phyloP scores from a whole-genome alignment of 2,797 vertebrate genomes.

The Spondyliosoma cantharus region DNA sequence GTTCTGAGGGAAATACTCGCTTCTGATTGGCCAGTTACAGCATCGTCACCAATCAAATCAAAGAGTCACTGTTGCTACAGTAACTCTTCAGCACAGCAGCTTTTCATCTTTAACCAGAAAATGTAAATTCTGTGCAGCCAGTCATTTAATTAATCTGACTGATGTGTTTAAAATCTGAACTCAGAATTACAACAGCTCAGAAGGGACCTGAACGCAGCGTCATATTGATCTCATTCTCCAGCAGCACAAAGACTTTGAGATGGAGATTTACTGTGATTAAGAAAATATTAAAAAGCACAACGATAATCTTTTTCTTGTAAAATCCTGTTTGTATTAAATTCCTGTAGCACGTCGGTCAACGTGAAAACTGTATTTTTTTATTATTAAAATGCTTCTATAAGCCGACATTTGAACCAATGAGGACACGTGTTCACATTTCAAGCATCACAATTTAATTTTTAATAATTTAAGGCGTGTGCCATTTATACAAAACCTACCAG shows the following conservation, averaged over 20 bases:
- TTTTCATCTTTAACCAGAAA: no score
- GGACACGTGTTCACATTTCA: background rate
- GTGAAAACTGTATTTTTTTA: background rate
- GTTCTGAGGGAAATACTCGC: background rate
- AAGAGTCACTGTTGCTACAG: background rate
- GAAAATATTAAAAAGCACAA: background rate
- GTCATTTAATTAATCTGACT: no score
- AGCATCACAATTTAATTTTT: background rate
- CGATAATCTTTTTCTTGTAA: background rate
- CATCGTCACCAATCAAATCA: background rate
- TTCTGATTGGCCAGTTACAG: background rate
- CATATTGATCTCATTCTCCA: background rate
- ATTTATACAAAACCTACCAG: background rate
- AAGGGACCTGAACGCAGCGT: background rate
- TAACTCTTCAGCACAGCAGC: background rate
- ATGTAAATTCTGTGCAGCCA: no score
- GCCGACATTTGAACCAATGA: background rate
- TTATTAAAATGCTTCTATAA: background rate
- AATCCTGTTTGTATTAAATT: background rate
- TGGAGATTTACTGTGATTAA: slow-evolving; percentile 5
- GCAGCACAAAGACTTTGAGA: background rate
- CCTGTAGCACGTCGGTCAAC: background rate
- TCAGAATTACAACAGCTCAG: background rate
- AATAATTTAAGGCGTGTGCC: background rate
- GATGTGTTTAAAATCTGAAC: no score